Base-by-base conservation (phyloP, 2,113 vertebrate genomes). In the Hepsetus odoe region DNA sequence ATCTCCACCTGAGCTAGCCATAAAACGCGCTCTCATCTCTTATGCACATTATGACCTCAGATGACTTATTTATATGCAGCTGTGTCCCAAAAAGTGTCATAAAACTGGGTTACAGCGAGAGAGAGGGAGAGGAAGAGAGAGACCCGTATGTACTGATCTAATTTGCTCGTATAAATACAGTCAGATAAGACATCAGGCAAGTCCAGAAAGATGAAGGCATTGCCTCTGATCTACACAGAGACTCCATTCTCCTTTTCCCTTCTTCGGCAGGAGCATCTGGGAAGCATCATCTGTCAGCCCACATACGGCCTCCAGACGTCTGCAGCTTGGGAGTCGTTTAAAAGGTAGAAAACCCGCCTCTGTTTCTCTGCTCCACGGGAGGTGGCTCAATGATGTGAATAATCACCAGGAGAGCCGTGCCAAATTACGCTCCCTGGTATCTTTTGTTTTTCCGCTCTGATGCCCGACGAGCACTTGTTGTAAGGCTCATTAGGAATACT, bases 401-500 rank as follows among this genome's bases (percentile, higher is more conserved):
- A 22, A 66, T 65, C 49, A 65, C 61, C 14, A 40, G 32, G 32
- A 38, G 61, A 14, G 14, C 64, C 9, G 1, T 12, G 26, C 8
- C 28, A 12, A 53, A 76, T 66, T 22, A 49, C 38, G n/a, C 30
- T 53, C 5, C 24, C 16, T 12, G 13, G 38, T 49, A 12, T 18
- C 18, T 32, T 12, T 42, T 12, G 26, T 44, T 20, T 68, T 28
- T 42, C n/a, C 26, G 14, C 30, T 70, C 40, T 33, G n/a, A 68
- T 18, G 58, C 44, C 59, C 68, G 55, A 59, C 44, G 66, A 77
- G 75, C 13, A 18, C 11, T 13, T 20, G 28, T 24, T 7, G 35
- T 9, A 56, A 76, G 38, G 46, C 11, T 56, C 49, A 56, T 68
- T 55, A 76, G 55, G 24, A 49, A 68, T 67, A 32, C 33, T 58